phyloP scores from a whole-genome alignment of 2,797 vertebrate genomes.

The Tarsius wallacei region DNA sequence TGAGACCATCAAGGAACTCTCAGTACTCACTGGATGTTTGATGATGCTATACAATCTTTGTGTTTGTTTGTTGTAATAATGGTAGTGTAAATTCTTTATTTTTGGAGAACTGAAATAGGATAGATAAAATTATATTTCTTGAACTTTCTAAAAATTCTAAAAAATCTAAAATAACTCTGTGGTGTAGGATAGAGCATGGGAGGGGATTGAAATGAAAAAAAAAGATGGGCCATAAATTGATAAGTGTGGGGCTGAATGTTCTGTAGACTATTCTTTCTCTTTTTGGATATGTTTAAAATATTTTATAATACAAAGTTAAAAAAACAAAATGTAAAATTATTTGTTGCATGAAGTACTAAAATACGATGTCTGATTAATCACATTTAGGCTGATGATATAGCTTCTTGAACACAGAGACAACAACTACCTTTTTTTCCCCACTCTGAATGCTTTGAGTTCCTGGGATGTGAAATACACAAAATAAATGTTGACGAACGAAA shows the following conservation, averaged over 20 bases:
- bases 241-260: neutral
- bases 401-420: neutral
- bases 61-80: neutral
- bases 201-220: neutral
- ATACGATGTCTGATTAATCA: neutral
- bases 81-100: neutral
- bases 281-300: neutral
- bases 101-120: neutral
- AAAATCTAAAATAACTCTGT: neutral
- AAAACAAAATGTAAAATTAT: constrained; percentile 18
- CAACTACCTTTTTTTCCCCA: neutral
- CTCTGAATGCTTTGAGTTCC: neutral
- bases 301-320: neutral
- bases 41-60: neutral
- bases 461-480: neutral
- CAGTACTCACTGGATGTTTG: rapidly evolving
- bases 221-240: neutral
- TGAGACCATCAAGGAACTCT: neutral
- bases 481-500: neutral
- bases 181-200: rapidly evolving
- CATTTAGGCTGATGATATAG: neutral
- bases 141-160: neutral
- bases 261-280: neutral
- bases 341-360: neutral
- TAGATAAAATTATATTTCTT: neutral